A percentile compares a stretch with the other conserved stretches of the same genome.
Conservation (phyloP, 2,797 vertebrate genomes). For the Crax fasciolata region DNA sequence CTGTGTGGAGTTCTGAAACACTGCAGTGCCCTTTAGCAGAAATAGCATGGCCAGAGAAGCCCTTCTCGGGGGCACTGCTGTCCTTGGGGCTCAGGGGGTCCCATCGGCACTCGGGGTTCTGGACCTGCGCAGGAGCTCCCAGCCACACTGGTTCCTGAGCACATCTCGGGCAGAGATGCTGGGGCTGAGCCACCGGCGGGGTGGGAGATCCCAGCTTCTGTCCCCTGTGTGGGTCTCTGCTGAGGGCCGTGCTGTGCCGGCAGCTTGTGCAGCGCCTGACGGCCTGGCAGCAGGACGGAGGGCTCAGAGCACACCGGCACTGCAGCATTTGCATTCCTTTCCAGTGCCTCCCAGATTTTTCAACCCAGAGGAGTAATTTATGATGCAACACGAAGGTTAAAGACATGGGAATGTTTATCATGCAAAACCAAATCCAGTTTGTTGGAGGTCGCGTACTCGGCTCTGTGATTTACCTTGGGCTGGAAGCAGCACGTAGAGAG, state of each 20-base stretch:
- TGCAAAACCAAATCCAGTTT: not conserved
- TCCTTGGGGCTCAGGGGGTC: not conserved
- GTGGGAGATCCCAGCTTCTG: not conserved
- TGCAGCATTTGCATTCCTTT: not conserved
- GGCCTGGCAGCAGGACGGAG: not conserved
- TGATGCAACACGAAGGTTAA: not conserved
- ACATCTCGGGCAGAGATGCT: not conserved
- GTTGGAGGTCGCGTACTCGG: not conserved
- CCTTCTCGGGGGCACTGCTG: not conserved
- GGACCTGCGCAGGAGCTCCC: not conserved
- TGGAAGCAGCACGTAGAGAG: constrained; percentile 40
- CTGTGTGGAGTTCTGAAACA: not conserved
- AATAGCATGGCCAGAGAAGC: not conserved
- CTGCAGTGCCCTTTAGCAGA: not conserved
- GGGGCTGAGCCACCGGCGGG: not conserved
- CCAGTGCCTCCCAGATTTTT: not conserved
- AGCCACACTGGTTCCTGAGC: fast-evolving
- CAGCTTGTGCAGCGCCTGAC: not conserved
- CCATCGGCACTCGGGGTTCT: not conserved
- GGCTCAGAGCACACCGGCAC: not conserved
- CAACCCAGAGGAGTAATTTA: not conserved
- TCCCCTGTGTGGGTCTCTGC: not conserved
- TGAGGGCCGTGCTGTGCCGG: not conserved
- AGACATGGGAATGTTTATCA: not conserved
- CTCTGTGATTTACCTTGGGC: constrained; percentile 39